Conservation (phyloP, 2,888 invertebrate genomes). For the Argynnis bischoffii region DNA sequence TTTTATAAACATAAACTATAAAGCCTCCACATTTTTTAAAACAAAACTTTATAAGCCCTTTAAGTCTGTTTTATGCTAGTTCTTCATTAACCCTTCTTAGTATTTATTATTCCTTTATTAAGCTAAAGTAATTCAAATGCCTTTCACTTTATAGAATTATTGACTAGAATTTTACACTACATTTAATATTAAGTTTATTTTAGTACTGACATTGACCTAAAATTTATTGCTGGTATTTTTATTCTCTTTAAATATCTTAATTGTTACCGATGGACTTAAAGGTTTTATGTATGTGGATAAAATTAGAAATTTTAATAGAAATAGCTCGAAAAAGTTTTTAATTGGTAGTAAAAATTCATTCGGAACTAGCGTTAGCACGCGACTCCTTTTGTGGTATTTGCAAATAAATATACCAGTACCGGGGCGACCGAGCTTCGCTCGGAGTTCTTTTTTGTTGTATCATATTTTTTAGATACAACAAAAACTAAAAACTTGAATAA, state of each 20-base stretch:
- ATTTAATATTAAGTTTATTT: slow-evolving; percentile 18
- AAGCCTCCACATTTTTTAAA: not conserved
- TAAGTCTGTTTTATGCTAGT: slow-evolving; percentile 9
- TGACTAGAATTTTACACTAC: slow-evolving; percentile 14
- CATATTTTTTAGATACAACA: no score
- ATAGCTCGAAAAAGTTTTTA: no score
- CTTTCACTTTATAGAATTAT: not conserved
- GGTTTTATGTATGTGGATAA: not conserved
- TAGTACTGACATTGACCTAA: slow-evolving; percentile 19
- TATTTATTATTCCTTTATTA: not conserved
- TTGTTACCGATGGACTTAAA: not conserved
- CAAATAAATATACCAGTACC: no score
- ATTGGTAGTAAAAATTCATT: no score
- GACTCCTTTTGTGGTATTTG: no score
- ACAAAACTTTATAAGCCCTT: slow-evolving; percentile 13
- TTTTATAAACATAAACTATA: no score
- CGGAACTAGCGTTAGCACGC: no score
- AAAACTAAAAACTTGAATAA: no score
- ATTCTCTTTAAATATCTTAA: not conserved
- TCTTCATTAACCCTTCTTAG: slow-evolving; percentile 11
- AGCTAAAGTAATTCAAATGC: not conserved
- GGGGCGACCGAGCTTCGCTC: no score
- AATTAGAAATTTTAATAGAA: no score
- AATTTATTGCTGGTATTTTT: slow-evolving; percentile 5
- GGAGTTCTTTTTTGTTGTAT: no score